Evolutionary conservation across 2,888 invertebrate species (phyloP), one percentile per base, ranked within the genome.

Genomic region (Dasysyrphus albostriatus): DNA sequence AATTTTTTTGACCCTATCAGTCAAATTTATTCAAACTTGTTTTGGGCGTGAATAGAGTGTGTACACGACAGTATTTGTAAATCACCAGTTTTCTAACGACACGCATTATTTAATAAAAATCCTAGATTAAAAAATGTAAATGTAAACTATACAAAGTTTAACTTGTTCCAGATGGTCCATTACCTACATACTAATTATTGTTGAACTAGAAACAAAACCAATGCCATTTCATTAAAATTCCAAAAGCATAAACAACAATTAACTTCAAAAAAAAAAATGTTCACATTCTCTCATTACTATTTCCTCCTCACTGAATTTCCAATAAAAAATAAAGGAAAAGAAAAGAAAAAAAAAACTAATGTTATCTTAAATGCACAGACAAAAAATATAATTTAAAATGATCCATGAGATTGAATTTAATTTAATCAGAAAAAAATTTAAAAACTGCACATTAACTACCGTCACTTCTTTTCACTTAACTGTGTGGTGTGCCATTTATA

Each of bases 251-350:
- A 59, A 29, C 29, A 54, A 54, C 8, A 65, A 65, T 44, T 63
- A 65, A 44, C 29, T 47, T 32, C n/a, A n/a, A 63, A 63, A 9
- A 63, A 44, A 58, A 58, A 59, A 39, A 54, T 69, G 24, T 7
- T 65, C 47, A 74, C n/a, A 72, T 72, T 70, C 34, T 72, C 67
- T 51, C 59, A 76, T 76, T 76, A 84, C 73, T 75, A 72, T 80
- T 84, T 84, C 84, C 84, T 80, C 54, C 76, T 80, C 80, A 51
- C 44, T 84, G 84, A 75, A 51, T 84, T 76, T 67, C 47, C 54
- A 29, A 67, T 59, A 69, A 65, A 69, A 65, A 61, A 44, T 9
- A 59, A 59, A 59, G 16, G 16, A 49, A 1, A 44, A 14, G 5
- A 42, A 42, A 24, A 24, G 2, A 32, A 8, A 4, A 34, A 34